Conservation (phyloP, 2,797 vertebrate genomes). For the Orestias chungarensis region DNA sequence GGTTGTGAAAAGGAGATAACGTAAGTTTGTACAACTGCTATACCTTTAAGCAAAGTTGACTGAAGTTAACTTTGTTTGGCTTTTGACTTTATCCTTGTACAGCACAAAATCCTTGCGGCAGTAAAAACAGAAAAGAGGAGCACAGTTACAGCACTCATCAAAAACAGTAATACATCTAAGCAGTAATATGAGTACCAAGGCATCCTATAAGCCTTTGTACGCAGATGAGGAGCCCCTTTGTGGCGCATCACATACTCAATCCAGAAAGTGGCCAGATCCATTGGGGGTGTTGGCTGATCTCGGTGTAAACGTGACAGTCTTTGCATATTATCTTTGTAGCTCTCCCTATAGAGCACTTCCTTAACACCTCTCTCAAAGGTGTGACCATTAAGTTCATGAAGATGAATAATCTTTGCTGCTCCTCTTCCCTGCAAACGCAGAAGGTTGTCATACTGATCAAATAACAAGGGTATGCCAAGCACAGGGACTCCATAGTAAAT, state of each 20-base stretch:
- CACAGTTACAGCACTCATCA: conserved; percentile 17
- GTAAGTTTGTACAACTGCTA: not conserved
- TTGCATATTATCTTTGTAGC: conserved; percentile 73
- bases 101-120: conserved; percentile 50
- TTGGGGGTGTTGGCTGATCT: conserved; percentile 67
- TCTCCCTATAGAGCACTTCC: conserved; percentile 51
- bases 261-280: conserved; percentile 76
- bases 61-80: conserved; percentile 52
- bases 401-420: conserved; percentile 60
- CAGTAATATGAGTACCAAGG: conserved; percentile 74
- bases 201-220: conserved; percentile 72
- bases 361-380: conserved; percentile 60
- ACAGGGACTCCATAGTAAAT: conserved; percentile 77
- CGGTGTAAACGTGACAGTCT: conserved; percentile 68
- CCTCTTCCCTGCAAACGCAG: conserved; percentile 68
- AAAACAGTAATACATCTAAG: conserved; percentile 64
- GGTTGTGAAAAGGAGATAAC: too few species aligned
- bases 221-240: conserved; percentile 73
- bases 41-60: not conserved
- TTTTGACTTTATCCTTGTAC: conserved; percentile 43
- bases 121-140: conserved; percentile 29
- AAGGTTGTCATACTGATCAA: conserved; percentile 80
- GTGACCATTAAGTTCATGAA: conserved; percentile 45
- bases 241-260: conserved; percentile 77
- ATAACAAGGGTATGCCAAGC: conserved; percentile 76